Evolutionary conservation across 2,888 invertebrate species (phyloP), one percentile per base, ranked within the genome.

Genomic region (Leucania comma): DNA sequence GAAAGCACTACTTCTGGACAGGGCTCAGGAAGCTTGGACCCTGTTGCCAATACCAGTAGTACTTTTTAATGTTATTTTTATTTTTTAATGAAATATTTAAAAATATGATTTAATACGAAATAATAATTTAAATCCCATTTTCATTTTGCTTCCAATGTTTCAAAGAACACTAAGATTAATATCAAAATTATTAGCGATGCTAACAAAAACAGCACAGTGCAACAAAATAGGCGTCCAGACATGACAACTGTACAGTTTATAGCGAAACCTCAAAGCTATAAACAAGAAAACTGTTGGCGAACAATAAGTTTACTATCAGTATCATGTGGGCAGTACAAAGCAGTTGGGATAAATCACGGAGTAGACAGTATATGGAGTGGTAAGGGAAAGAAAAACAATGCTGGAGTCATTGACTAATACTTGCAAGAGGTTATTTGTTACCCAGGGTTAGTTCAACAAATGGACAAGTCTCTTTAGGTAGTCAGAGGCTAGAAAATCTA

Each of bases 271-370:
- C 82, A 74, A 72, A 70, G 82, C 82, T 73, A 84, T 83, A 83
- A 83, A 84, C 80, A 83, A 83, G 84, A 82, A 82, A 84, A 83
- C 75, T 80, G 82, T 76, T 81, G 70, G 82, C 74, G 82, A 78
- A 84, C 84, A 80, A 83, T 84, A 83, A 84, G 80, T 83, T 84
- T 71, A 68, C 81, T 81, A 82, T 82, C 84, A 75, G 74, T 84
- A 82, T 81, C 81, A 82, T 81, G 84, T 84, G 84, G 84, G 84
- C 83, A 80, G 83, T 78, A 82, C 78, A 82, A 82, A 80, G 75
- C 75, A 72, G 68, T 76, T 76, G 53, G 54, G 32, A 53, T 29
- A 32, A 42, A n/a, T 35, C 61, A 68, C 22, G n/a, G 72, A 65
- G 32, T 35, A 57, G 14, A 5, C 6, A 53, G 3, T 2, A 50